phyloP scores from a whole-genome alignment of 2,888 invertebrate species.

The Celastrina argiolus region DNA sequence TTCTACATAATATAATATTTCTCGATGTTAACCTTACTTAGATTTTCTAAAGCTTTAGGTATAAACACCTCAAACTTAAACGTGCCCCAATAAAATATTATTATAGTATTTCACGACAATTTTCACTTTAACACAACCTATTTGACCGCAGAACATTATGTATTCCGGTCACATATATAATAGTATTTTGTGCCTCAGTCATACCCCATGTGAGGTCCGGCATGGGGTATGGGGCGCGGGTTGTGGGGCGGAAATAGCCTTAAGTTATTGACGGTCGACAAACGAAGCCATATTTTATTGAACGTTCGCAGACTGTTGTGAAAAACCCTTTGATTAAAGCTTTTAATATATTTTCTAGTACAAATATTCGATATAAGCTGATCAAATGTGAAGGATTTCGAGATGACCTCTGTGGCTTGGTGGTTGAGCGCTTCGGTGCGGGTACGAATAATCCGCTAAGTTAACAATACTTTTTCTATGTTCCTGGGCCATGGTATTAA shows the following conservation, averaged over 20 bases:
- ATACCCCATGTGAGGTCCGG: neutral
- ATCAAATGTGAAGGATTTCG: too few relatives aligned
- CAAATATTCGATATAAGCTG: too few relatives aligned
- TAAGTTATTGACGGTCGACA: conserved; percentile 11
- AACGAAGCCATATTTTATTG: conserved; percentile 18
- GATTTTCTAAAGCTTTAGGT: too few relatives aligned
- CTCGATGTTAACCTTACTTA: too few relatives aligned
- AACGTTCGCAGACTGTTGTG: neutral
- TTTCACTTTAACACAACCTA: neutral
- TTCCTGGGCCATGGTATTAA: too few relatives aligned
- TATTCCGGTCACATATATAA: conserved; percentile 1
- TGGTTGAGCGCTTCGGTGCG: too few relatives aligned
- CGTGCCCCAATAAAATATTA: neutral
- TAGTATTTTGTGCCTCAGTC: neutral
- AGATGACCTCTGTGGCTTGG: too few relatives aligned
- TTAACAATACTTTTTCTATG: too few relatives aligned
- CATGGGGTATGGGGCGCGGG: neutral
- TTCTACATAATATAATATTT: too few relatives aligned
- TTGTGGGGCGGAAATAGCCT: neutral
- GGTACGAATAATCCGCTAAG: too few relatives aligned
- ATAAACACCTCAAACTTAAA: too few relatives aligned
- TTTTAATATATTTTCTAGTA: too few relatives aligned
- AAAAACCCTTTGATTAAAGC: neutral
- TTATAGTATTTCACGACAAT: neutral
- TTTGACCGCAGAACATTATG: neutral